Conservation (phyloP, 2,797 vertebrate species). For the Acanthurus leucopareius region DNA sequence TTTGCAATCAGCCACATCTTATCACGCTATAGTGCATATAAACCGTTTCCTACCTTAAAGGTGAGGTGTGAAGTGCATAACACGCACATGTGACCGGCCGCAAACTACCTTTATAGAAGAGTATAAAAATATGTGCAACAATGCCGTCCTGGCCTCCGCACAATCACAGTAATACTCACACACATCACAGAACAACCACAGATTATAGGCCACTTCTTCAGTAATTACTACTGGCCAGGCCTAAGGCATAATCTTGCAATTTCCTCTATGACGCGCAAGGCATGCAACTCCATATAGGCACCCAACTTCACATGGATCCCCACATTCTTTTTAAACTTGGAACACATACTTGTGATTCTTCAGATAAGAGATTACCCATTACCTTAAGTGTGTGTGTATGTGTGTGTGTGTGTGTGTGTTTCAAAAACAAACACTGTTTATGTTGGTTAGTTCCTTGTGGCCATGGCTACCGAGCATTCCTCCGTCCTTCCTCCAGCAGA, state of each 20-base stretch:
- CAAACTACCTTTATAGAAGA: conserved; percentile 58
- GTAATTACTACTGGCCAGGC: conserved; percentile 85
- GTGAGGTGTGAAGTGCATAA: conserved; percentile 55
- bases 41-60: conserved; percentile 10
- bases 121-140: conserved; percentile 72
- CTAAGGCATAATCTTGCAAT: conserved; percentile 86
- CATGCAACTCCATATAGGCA: conserved; percentile 76
- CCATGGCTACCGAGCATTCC: conserved; percentile 35
- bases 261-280: conserved; percentile 83
- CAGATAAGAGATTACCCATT: conserved; percentile 71
- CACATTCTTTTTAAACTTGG: conserved; percentile 50
- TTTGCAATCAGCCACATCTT: neutral
- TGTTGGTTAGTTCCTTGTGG: conserved; percentile 43
- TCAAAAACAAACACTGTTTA: conserved; percentile 53
- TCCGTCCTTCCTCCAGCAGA: conserved; percentile 24
- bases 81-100: conserved; percentile 26
- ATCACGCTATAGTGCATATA: neutral
- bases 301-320: conserved; percentile 42
- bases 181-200: conserved; percentile 83
- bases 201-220: conserved; percentile 87
- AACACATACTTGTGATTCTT: conserved; percentile 63
- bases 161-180: conserved; percentile 79
- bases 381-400: conserved; percentile 34
- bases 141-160: conserved; percentile 66
- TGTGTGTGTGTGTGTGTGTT: conserved; percentile 31